Conservation (phyloP, 2,113 vertebrate species). For the Hirundichthys speculiger region DNA sequence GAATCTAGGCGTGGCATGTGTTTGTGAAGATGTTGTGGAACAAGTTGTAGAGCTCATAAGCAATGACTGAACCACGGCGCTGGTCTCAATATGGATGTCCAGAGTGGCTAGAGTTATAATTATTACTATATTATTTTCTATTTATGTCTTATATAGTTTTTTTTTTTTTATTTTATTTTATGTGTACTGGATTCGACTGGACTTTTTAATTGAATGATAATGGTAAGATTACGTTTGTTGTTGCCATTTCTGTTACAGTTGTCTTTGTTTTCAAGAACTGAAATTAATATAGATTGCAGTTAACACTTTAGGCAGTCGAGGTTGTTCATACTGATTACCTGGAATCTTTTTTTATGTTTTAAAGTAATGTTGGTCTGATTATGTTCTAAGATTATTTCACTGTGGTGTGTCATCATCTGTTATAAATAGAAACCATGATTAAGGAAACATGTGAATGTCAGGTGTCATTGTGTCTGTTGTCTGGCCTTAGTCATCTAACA, state of each 20-base stretch:
- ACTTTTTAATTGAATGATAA: conserved; percentile 12
- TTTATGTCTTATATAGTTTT: background rate
- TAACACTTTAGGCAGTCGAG: too few relatives aligned
- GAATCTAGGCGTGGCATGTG: conserved; percentile 56
- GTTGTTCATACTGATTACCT: too few relatives aligned
- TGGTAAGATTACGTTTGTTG: conserved; percentile 63
- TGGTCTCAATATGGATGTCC: conserved; percentile 7
- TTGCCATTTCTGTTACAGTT: conserved; percentile 1
- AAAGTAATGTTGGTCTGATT: too few relatives aligned
- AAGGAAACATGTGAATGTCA: background rate
- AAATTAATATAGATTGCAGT: too few relatives aligned
- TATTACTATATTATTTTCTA: background rate
- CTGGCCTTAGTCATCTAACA: too few relatives aligned
- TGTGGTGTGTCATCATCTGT: conserved; percentile 1
- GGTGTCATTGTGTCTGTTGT: too few relatives aligned
- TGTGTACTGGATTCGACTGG: conserved; percentile 6
- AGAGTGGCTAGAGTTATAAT: background rate
- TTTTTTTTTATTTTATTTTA: background rate
- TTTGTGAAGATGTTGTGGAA: conserved; percentile 59
- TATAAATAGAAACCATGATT: conserved; percentile 15
- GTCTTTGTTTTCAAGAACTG: too few relatives aligned
- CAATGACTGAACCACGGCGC: conserved; percentile 27
- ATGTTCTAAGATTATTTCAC: background rate
- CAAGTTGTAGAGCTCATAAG: conserved; percentile 62
- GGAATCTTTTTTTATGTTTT: background rate